Conservation (phyloP, 2,113 vertebrate genomes). For the Thunnus thynnus region DNA sequence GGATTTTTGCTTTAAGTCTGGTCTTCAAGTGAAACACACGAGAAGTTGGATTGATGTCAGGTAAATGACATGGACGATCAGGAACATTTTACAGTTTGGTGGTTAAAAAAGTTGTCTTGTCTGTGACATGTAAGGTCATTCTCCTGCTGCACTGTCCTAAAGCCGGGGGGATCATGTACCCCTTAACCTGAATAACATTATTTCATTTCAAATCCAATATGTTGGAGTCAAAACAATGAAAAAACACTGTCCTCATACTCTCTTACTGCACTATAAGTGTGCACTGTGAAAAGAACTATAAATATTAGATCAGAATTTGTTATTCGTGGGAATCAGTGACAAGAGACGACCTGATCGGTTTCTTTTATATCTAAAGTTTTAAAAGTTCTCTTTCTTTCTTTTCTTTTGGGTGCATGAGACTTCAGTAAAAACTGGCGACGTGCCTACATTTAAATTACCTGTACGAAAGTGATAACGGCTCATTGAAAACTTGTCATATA, state of each 20-base stretch:
- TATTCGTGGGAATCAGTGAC: too few relatives aligned
- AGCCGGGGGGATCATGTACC: not conserved
- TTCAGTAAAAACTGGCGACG: slow-evolving; percentile 27
- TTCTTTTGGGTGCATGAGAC: slow-evolving; percentile 19
- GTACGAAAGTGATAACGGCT: slow-evolving; percentile 28
- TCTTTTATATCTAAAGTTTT: not conserved
- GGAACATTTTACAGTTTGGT: not conserved
- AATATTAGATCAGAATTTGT: not conserved
- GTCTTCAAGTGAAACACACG: too few relatives aligned
- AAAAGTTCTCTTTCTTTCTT: slow-evolving; percentile 5
- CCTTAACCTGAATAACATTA: not conserved
- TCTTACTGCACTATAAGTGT: not conserved
- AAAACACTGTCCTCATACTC: not conserved
- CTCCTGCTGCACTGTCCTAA: not conserved
- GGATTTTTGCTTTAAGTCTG: too few relatives aligned
- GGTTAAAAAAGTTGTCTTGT: not conserved
- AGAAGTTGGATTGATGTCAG: too few relatives aligned
- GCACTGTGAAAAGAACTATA: too few relatives aligned
- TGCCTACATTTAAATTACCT: slow-evolving; percentile 45
- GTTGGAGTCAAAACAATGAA: too few relatives aligned
- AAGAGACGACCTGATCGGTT: too few relatives aligned
- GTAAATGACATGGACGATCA: not conserved
- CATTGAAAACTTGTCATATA: slow-evolving; percentile 29
- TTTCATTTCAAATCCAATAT: slow-evolving; percentile 8
- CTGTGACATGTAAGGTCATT: not conserved